Conservation (phyloP, 2,113 vertebrate genomes). For the Siphamia tubifer region DNA sequence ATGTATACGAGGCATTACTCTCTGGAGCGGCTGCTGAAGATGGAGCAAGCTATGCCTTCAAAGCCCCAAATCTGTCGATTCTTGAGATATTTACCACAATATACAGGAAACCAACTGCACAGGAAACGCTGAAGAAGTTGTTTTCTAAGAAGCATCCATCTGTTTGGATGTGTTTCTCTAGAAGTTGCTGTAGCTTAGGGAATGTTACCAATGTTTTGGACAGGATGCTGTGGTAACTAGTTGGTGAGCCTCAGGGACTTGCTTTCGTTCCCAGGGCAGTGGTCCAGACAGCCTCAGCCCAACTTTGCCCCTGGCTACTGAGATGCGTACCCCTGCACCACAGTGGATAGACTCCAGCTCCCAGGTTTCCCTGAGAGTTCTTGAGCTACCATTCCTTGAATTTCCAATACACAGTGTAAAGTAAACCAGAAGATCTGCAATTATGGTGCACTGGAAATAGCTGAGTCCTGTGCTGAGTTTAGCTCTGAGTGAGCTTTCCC, state of each 20-base stretch:
- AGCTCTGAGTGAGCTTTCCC: constrained; percentile 57
- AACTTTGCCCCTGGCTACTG: neutral
- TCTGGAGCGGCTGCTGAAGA: neutral
- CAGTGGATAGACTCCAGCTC: constrained; percentile 21
- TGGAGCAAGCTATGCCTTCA: neutral
- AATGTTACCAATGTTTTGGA: constrained; percentile 48
- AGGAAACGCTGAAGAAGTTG: constrained; percentile 19
- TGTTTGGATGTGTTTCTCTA: constrained; percentile 38
- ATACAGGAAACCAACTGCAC: constrained; percentile 12
- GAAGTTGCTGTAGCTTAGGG: constrained; percentile 42
- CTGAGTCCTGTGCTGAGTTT: constrained; percentile 50
- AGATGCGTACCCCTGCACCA: neutral
- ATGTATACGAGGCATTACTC: neutral
- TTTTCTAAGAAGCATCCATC: constrained; percentile 36
- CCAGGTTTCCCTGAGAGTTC: constrained; percentile 51
- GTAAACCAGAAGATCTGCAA: constrained; percentile 65
- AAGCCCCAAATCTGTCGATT: neutral
- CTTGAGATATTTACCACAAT: constrained; percentile 5
- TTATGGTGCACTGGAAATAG: constrained; percentile 67
- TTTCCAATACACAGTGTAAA: constrained; percentile 39
- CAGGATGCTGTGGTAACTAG: constrained; percentile 59
- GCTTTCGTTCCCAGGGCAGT: constrained; percentile 49
- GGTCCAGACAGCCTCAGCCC: constrained; percentile 38
- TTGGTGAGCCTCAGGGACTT: constrained; percentile 42
- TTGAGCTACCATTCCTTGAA: constrained; percentile 23